phyloP scores from a whole-genome alignment of 2,113 vertebrate species.

The Otocyon megalotis region DNA sequence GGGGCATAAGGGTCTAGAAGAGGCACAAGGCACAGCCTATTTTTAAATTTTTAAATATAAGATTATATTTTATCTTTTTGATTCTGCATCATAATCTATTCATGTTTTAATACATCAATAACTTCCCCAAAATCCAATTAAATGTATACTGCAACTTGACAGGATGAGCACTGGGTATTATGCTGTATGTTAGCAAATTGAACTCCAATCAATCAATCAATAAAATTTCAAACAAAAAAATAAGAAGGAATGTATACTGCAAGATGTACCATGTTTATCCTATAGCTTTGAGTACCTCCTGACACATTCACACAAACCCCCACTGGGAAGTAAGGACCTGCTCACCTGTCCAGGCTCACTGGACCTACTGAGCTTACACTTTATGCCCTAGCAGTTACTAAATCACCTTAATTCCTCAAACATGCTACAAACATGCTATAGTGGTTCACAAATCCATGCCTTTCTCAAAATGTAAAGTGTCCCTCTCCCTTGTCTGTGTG shows the following conservation, averaged over 20 bases:
- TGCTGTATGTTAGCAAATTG: too few relatives aligned
- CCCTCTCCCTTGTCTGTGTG: background rate
- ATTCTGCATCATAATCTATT: background rate
- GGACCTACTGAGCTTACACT: background rate
- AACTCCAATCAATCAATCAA: too few relatives aligned
- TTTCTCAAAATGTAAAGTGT: background rate
- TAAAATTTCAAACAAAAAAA: too few relatives aligned
- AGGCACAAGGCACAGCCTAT: background rate
- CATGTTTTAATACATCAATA: background rate
- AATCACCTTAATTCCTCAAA: background rate
- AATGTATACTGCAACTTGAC: background rate
- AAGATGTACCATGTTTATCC: background rate
- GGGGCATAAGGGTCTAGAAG: background rate
- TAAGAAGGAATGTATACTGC: background rate
- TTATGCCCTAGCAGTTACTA: background rate
- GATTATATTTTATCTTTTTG: slow-evolving; percentile 20
- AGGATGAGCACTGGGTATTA: too few relatives aligned
- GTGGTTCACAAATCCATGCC: background rate
- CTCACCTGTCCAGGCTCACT: background rate
- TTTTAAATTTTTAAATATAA: background rate
- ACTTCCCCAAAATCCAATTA: background rate
- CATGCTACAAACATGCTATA: background rate
- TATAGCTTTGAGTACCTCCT: background rate
- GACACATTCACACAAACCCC: background rate
- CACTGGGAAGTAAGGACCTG: background rate